Evolutionary conservation across 2,888 invertebrate species (phyloP), one percentile per base, ranked within the genome.

Genomic region (Omphaloscelis lunosa): DNA sequence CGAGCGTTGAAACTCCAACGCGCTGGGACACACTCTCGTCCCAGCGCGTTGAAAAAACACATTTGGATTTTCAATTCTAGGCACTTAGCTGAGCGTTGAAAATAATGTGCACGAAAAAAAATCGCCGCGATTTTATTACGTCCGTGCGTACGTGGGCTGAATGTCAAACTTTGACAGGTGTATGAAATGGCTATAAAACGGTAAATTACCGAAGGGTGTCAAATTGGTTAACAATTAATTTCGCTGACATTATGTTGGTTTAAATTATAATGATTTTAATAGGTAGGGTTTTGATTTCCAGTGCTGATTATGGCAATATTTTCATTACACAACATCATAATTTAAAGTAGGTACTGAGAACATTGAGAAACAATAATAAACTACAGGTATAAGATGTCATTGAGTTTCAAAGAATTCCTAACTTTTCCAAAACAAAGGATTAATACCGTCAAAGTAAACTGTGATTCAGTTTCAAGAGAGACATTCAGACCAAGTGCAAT

Each of bases 401-500:
- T 45, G 6, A n/a, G 15, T 41, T 72, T 29, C 23, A 51, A 48
- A 51, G 27, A 29, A 72, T 17, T 62, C 12, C 15, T 51, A 29
- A 41, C 27, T 17, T 59, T 23, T 11, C 4, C 12, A 61, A 29
- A n/a, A 53, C 4, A 61, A 61, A n/a, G 20, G 17, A 69, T n/a
- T 53, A 27, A 65, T 39, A 51, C 2, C 15, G 15, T 59, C 17
- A 66, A 72, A 65, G 45, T 11, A 66, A 66, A 72, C 12, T 45
- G 11, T 45, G 59, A 61, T 59, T 59, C n/a, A 69, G 51, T 59
- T 39, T 20, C 9, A 72, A 59, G 51, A 59, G 48, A 59, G 45
- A 56, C 56, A 58, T 76, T 41, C 56, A 39, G 39, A 53, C 53
- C 34, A 34, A 67, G 58, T 58, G 63, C 68, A 72, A 41, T 48